Conservation (phyloP, 2,797 vertebrate species). For the Megalops cyprinoides region DNA sequence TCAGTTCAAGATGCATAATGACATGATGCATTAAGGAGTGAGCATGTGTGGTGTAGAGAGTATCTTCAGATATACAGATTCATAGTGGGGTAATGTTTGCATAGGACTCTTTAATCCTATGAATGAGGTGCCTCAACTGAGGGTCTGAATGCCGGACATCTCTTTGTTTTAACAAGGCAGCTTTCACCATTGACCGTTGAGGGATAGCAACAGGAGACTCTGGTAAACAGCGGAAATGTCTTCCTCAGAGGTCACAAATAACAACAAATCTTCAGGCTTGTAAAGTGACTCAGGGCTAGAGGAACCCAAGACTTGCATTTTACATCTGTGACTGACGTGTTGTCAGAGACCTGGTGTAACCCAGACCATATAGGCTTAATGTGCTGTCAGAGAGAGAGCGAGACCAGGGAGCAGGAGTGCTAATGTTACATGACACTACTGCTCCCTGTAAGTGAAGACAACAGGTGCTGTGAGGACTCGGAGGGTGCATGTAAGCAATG, state of each 20-base stretch:
- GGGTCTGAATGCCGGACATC: not conserved
- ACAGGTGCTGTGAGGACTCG: not conserved
- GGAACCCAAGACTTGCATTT: conserved; percentile 46
- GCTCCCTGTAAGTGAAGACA: conserved; percentile 8
- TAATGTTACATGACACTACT: not conserved
- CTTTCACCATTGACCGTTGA: not conserved
- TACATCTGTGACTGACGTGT: conserved; percentile 28
- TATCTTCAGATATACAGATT: not conserved
- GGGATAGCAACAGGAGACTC: not conserved
- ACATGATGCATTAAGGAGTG: not conserved
- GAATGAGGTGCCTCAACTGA: not conserved
- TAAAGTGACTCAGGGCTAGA: conserved; percentile 46
- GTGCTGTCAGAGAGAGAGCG: conserved; percentile 5
- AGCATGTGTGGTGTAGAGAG: not conserved
- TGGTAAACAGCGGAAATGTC: not conserved
- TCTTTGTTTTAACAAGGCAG: not conserved
- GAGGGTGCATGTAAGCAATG: not conserved
- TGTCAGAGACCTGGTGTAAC: conserved; percentile 6
- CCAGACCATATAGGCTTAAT: conserved; percentile 10
- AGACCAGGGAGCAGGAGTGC: not conserved
- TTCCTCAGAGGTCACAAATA: conserved; percentile 1
- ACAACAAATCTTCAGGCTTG: conserved; percentile 49
- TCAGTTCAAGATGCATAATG: not conserved
- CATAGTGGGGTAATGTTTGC: not conserved
- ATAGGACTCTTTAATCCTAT: not conserved